Evolutionary conservation across 1,140 invertebrate species (phyloP).

Genomic region (Drosophila eugracilis): DNA sequence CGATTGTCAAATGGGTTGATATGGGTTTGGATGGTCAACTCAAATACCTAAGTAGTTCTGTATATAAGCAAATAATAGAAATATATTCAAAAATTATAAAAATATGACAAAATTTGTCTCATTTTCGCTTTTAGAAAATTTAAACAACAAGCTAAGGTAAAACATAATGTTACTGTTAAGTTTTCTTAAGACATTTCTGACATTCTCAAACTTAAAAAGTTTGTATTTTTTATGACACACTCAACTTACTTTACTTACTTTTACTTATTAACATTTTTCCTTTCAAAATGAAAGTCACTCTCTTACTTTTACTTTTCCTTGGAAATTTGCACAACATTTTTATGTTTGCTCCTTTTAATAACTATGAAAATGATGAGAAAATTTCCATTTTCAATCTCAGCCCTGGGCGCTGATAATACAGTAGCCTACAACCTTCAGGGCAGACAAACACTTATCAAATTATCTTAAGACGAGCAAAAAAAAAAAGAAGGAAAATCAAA

Average conservation of each 20-base stretch:
- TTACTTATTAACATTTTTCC: too few species aligned
- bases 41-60: background rate
- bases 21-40: slow-evolving; percentile 1
- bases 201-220: too few species aligned
- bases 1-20: slow-evolving; percentile 37
- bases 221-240: too few species aligned
- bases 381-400: slow-evolving; percentile 15
- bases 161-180: too few species aligned
- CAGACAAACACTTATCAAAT: slow-evolving; percentile 77
- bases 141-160: too few species aligned
- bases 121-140: too few species aligned
- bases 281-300: background rate
- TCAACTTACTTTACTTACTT: too few species aligned
- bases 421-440: slow-evolving; percentile 55
- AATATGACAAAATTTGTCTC: too few species aligned
- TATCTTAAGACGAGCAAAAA: slow-evolving; percentile 52
- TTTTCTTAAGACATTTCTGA: too few species aligned
- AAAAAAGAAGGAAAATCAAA: background rate
- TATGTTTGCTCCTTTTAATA: background rate
- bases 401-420: slow-evolving; percentile 39
- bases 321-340: too few species aligned
- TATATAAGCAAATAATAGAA: background rate
- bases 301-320: background rate
- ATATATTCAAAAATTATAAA: too few species aligned
- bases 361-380: slow-evolving; percentile 5